Conservation (phyloP, 2,113 vertebrate genomes). For the Ahaetulla prasina region DNA sequence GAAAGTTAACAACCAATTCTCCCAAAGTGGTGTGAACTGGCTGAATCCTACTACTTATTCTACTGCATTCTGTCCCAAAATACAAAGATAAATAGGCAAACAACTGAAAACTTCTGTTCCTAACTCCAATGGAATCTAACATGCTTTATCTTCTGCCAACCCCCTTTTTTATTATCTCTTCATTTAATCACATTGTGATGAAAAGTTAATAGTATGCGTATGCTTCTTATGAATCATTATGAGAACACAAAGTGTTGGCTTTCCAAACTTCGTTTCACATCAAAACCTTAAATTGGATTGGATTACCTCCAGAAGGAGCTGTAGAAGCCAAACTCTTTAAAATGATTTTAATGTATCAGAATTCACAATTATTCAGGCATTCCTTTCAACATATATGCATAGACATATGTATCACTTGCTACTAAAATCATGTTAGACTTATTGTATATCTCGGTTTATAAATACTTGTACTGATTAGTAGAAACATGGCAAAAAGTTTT, state of each 20-base stretch:
- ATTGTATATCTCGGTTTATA: background rate
- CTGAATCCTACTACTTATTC: too few species aligned
- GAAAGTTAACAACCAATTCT: too few species aligned
- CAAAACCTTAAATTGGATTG: background rate
- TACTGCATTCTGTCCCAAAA: background rate
- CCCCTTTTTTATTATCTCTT: background rate
- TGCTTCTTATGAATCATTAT: background rate
- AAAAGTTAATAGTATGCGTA: background rate
- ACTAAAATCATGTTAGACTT: background rate
- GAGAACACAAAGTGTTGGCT: background rate
- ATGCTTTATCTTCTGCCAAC: background rate
- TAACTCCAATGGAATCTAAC: background rate
- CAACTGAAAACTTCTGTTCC: background rate
- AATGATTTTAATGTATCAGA: background rate
- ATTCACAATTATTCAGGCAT: background rate
- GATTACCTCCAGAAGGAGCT: background rate
- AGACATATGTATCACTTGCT: background rate
- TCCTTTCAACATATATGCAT: background rate
- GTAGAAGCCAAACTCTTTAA: background rate
- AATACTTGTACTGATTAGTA: background rate
- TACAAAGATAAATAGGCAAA: background rate
- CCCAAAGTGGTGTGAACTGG: too few species aligned
- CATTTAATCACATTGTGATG: background rate
- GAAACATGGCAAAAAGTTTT: background rate
- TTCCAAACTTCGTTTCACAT: background rate